Conservation (phyloP, 2,113 vertebrate genomes). For the Cochlearius cochlearius region DNA sequence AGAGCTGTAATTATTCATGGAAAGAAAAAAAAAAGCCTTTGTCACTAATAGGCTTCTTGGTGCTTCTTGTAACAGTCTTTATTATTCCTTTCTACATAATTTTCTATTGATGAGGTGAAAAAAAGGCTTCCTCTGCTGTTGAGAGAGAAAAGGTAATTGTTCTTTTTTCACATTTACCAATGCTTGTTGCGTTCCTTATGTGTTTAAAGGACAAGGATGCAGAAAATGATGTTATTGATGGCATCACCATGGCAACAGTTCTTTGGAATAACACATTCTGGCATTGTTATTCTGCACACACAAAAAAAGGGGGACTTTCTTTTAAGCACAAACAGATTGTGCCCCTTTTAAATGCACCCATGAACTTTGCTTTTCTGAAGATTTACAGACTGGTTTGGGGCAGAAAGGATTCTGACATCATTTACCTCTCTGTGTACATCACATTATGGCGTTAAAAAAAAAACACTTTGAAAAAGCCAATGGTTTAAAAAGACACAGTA, state of each 20-base stretch:
- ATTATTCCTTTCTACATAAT: slow-evolving; percentile 67
- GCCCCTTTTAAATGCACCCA: slow-evolving; percentile 64
- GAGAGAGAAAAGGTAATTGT: slow-evolving; percentile 67
- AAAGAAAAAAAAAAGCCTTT: slow-evolving; percentile 57
- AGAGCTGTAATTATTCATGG: slow-evolving; percentile 71
- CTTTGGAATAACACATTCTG: slow-evolving; percentile 73
- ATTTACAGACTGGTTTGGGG: slow-evolving; percentile 9
- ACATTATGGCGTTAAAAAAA: slow-evolving; percentile 28
- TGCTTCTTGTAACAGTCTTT: slow-evolving; percentile 63
- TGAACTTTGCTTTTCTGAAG: slow-evolving; percentile 68
- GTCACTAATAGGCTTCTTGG: slow-evolving; percentile 71
- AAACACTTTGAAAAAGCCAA: background rate
- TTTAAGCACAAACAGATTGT: slow-evolving; percentile 67
- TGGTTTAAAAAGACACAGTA: background rate
- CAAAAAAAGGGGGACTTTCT: slow-evolving; percentile 43
- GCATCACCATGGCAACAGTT: slow-evolving; percentile 73
- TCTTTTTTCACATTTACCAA: slow-evolving; percentile 57
- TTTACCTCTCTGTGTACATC: slow-evolving; percentile 36
- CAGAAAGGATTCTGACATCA: slow-evolving; percentile 33
- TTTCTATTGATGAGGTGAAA: slow-evolving; percentile 73
- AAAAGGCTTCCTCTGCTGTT: slow-evolving; percentile 56
- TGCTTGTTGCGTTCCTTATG: slow-evolving; percentile 64
- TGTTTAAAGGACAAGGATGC: slow-evolving; percentile 70
- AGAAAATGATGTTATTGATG: slow-evolving; percentile 76
- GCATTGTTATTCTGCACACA: slow-evolving; percentile 70